A percentile compares a stretch with the other conserved stretches of the same genome.
phyloP scores from a whole-genome alignment of 2,888 invertebrate genomes.

The Harmothoe impar region DNA sequence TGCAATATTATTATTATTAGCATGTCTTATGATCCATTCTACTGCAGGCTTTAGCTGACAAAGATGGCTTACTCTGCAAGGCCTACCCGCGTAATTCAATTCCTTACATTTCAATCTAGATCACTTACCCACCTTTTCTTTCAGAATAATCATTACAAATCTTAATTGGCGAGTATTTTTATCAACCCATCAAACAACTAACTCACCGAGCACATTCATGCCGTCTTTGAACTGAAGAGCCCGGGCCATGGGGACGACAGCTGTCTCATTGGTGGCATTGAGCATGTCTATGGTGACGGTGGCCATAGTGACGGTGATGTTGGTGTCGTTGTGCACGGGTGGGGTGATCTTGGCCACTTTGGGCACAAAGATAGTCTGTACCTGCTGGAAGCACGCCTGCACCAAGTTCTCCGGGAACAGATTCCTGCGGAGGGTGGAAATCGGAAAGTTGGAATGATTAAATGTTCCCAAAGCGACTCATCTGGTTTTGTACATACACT shows the following conservation, averaged over 20 bases:
- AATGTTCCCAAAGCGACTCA: neutral
- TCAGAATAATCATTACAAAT: no score
- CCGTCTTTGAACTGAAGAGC: constrained; percentile 84
- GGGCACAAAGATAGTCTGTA: constrained; percentile 84
- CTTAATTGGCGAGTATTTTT: no score
- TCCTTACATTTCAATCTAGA: no score
- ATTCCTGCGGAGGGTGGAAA: constrained; percentile 85
- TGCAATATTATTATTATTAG: no score
- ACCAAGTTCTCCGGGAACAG: constrained; percentile 87
- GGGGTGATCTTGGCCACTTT: constrained; percentile 60
- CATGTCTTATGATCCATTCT: no score
- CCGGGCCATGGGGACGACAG: constrained; percentile 58
- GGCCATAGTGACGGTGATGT: constrained; percentile 36
- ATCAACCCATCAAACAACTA: no score
- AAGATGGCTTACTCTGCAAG: no score
- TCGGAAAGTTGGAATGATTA: no score
- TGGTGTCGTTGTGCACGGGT: constrained; percentile 11
- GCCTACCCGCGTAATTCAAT: no score
- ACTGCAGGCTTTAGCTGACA: no score
- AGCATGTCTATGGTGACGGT: neutral
- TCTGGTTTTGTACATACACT: neutral
- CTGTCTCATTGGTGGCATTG: constrained; percentile 67
- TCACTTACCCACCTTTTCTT: no score
- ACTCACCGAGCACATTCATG: constrained; percentile 87
- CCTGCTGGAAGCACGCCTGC: constrained; percentile 86